These are phyloP conservation scores for Dicerorhinus sumatrensis DNA, from an alignment of 2,113 vertebrate genomes.

Conservation along the genomic window DNA sequence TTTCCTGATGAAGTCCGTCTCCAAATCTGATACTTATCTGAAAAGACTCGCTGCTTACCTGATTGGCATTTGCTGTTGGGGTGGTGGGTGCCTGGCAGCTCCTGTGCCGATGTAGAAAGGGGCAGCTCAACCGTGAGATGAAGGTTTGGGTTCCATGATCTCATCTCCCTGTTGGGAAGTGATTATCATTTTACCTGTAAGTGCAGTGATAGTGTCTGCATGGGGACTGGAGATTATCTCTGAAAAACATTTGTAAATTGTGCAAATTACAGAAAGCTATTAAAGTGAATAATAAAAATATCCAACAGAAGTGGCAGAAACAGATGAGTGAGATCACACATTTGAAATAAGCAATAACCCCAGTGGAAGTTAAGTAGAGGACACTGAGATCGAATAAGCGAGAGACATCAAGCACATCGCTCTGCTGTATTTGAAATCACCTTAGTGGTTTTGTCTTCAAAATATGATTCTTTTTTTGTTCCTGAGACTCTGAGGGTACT, in stretches of 20 bases:
- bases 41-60: neutral
- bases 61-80: neutral
- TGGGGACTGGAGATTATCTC: neutral
- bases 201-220: neutral
- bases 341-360: neutral
- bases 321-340: neutral
- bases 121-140: neutral
- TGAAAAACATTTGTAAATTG: neutral
- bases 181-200: neutral
- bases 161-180: neutral
- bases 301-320: neutral
- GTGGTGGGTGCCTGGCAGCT: neutral
- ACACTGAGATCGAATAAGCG: neutral
- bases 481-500: neutral
- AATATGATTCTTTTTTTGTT: neutral
- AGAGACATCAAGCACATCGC: neutral
- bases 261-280: neutral
- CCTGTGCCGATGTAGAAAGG: neutral
- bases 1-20: neutral
- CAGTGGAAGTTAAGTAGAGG: neutral
- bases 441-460: neutral
- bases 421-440: neutral
- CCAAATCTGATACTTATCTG: neutral
- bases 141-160: neutral
- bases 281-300: neutral